These are phyloP conservation scores for Apomyelois bistriatella DNA, from an alignment of 2,888 invertebrate species.

Conservation along the genomic window DNA sequence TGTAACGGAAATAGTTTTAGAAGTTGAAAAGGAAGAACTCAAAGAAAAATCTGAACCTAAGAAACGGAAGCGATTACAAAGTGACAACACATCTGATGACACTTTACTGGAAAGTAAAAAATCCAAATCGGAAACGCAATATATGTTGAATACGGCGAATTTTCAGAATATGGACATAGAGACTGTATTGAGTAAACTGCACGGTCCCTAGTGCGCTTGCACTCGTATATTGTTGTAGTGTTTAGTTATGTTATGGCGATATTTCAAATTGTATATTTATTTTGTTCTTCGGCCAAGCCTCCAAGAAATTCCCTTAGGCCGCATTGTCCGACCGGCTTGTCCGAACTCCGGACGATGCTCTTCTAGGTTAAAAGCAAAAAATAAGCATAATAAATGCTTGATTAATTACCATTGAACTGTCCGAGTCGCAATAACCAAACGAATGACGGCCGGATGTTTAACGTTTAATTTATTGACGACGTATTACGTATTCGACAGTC, in stretches of 20 bases:
- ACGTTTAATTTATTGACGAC: no score
- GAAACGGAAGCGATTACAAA: conserved; percentile 56
- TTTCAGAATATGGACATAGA: conserved; percentile 73
- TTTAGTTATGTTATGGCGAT: neutral
- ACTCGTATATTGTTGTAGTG: no score
- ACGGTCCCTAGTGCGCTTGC: conserved; percentile 55
- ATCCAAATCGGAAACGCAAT: conserved; percentile 52
- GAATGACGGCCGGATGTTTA: no score
- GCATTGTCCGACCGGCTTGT: no score
- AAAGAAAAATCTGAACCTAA: conserved; percentile 42
- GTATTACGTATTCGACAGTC: no score
- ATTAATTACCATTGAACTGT: no score
- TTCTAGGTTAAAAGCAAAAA: no score
- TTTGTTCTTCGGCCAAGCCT: no score
- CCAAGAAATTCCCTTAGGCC: no score
- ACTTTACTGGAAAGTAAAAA: conserved; percentile 46
- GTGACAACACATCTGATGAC: conserved; percentile 44
- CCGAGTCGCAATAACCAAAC: no score
- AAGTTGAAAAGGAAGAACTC: conserved; percentile 45
- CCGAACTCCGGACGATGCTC: no score
- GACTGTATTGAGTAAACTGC: conserved; percentile 65
- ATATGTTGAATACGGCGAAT: conserved; percentile 54
- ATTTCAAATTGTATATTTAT: neutral
- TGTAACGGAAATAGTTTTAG: conserved; percentile 53
- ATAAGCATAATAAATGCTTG: no score